These are phyloP conservation scores for Pseudanteris insignis DNA, from an alignment of 2,888 invertebrate genomes.

Conservation along the genomic window DNA sequence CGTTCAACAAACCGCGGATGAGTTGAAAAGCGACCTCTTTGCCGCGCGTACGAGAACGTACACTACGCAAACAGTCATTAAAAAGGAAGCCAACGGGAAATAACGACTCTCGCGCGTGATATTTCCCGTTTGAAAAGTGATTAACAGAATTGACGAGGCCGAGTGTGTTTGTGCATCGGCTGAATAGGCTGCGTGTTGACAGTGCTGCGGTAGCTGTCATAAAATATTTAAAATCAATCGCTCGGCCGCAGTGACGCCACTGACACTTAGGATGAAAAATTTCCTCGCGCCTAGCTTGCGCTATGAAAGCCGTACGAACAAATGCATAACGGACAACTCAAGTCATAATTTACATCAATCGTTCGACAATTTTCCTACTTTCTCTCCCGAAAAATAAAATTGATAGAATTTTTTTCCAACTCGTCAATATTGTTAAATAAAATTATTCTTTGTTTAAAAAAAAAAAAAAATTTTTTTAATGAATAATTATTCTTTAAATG, in stretches of 20 bases:
- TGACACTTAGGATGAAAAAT: too few relatives aligned
- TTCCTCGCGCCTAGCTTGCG: too few relatives aligned
- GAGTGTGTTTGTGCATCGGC: constrained; percentile 13
- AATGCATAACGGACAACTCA: too few relatives aligned
- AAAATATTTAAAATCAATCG: constrained; percentile 49
- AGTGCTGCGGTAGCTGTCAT: constrained; percentile 15
- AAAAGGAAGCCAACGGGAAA: constrained; percentile 13
- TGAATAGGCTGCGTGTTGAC: constrained; percentile 14
- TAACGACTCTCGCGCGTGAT: constrained; percentile 15
- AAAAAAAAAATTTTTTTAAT: too few relatives aligned
- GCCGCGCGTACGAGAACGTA: constrained; percentile 1
- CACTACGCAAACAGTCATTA: constrained; percentile 15
- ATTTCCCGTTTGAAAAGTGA: constrained; percentile 25
- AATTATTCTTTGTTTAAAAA: too few relatives aligned
- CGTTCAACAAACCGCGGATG: constrained; percentile 4
- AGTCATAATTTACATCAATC: too few relatives aligned
- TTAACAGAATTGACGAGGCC: constrained; percentile 42
- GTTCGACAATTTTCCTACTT: too few relatives aligned
- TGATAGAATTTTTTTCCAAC: too few relatives aligned
- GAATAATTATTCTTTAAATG: too few relatives aligned
- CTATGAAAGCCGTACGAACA: too few relatives aligned
- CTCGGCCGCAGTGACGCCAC: not conserved
- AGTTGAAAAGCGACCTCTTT: constrained; percentile 16
- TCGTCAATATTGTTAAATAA: too few relatives aligned
- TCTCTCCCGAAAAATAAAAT: too few relatives aligned